Percentiles rank a stretch among this genome's conserved stretches.
Evolutionary conservation across 2,888 invertebrate species (phyloP).

Genomic region (Hypomecis atomaria): DNA sequence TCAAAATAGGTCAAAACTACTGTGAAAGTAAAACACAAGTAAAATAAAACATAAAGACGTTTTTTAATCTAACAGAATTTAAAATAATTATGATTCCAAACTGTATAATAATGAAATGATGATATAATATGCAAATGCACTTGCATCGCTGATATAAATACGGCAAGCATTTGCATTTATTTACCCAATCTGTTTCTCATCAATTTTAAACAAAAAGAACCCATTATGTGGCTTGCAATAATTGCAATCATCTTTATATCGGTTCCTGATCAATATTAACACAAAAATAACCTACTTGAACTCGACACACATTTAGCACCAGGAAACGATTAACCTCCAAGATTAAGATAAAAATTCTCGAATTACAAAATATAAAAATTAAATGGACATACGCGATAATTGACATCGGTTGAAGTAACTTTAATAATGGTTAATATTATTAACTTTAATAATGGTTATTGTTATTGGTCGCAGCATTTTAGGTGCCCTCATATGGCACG

Average conservation of each 20-base stretch:
- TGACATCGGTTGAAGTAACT: conserved; percentile 13
- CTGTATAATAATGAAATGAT: background rate
- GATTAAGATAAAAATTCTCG: conserved; percentile 19
- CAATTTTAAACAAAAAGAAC: conserved; percentile 1
- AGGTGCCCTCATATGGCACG: conserved; percentile 38
- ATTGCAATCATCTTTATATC: conserved; percentile 14
- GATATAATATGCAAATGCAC: background rate
- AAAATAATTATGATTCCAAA: too few relatives aligned
- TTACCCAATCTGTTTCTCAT: background rate
- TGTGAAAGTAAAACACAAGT: too few relatives aligned
- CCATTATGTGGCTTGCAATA: conserved; percentile 1
- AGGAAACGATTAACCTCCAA: conserved; percentile 29
- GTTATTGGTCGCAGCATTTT: conserved; percentile 33
- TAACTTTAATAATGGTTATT: conserved; percentile 10
- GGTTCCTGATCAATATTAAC: conserved; percentile 20
- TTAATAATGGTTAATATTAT: conserved; percentile 8
- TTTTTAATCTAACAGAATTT: too few relatives aligned
- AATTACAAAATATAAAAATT: conserved; percentile 20
- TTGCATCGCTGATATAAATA: background rate
- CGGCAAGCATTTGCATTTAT: background rate
- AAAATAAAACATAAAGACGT: too few relatives aligned
- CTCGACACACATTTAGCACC: conserved; percentile 13
- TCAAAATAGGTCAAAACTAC: too few relatives aligned
- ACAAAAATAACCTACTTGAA: conserved; percentile 15
- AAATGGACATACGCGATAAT: conserved; percentile 18